Evolutionary conservation across 2,888 invertebrate genomes (phyloP).

Genomic region (Gasteruption jaculator): DNA sequence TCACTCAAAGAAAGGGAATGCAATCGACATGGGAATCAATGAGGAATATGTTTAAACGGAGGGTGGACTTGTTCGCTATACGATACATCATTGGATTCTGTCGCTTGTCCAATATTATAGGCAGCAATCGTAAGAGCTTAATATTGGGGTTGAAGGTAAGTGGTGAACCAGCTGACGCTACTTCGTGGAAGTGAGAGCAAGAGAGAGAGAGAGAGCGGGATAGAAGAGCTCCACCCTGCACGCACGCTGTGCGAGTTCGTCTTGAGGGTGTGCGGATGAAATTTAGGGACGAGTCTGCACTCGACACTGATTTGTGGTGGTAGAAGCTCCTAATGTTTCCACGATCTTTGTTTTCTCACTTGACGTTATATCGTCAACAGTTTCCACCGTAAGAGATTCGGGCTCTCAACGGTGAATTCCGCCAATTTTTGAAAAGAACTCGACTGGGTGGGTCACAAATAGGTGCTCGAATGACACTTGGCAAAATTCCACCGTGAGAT

Average conservation of each 20-base stretch:
- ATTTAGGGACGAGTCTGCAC: constrained; percentile 51
- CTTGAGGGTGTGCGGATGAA: constrained; percentile 51
- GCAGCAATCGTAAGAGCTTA: constrained; percentile 51
- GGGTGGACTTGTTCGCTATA: too few relatives aligned
- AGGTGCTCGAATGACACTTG: too few relatives aligned
- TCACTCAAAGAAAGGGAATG: too few relatives aligned
- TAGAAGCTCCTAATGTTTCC: too few relatives aligned
- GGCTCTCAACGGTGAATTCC: too few relatives aligned
- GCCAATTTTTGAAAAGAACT: too few relatives aligned
- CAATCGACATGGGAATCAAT: too few relatives aligned
- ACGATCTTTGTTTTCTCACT: constrained; percentile 51
- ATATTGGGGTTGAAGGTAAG: constrained; percentile 54
- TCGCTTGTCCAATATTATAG: constrained; percentile 50
- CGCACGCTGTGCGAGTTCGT: constrained; percentile 48
- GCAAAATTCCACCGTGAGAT: too few relatives aligned
- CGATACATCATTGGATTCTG: constrained; percentile 47
- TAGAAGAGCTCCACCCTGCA: constrained; percentile 38
- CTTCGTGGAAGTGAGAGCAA: constrained; percentile 16
- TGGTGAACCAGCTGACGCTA: constrained; percentile 59
- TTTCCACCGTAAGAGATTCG: too few relatives aligned
- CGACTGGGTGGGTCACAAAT: too few relatives aligned
- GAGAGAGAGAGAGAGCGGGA: constrained; percentile 10
- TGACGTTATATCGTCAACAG: constrained; percentile 20
- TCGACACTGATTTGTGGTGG: constrained; percentile 52
- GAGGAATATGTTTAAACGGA: too few relatives aligned